These are phyloP conservation scores for Phengaris arion DNA, from an alignment of 2,888 invertebrate genomes.

Conservation along the genomic window DNA sequence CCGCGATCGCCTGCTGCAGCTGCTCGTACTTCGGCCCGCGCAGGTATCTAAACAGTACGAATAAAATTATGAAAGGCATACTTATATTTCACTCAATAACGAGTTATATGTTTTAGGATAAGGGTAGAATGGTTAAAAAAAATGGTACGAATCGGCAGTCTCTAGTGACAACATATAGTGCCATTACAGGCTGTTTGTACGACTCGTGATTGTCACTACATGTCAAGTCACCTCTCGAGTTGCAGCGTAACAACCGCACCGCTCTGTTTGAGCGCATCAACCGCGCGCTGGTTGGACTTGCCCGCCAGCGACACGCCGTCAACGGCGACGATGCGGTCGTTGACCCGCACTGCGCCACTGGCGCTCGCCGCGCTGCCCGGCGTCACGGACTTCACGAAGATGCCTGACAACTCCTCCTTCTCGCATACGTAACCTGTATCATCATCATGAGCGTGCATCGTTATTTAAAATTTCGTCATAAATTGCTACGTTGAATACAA, in stretches of 20 bases:
- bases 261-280: constrained; percentile 96
- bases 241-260: constrained; percentile 93
- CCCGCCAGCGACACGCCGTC: constrained; percentile 96
- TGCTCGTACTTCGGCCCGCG: constrained; percentile 94
- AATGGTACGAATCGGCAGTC: no score
- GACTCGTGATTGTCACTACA: no score
- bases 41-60: constrained; percentile 78
- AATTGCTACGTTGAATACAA: no score
- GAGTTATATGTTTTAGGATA: no score
- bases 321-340: constrained; percentile 99
- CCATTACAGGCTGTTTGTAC: no score
- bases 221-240: constrained; percentile 82
- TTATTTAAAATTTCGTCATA: no score
- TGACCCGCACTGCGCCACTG: constrained; percentile 95
- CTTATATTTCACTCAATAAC: no score
- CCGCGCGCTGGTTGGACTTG: constrained; percentile 97
- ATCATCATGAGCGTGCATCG: no score
- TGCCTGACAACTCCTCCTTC: constrained; percentile 98
- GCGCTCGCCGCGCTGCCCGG: constrained; percentile 97
- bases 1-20: constrained; percentile 91
- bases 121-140: no score
- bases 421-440: constrained; percentile 93
- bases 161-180: no score
- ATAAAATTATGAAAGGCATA: not conserved
- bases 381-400: constrained; percentile 98